Conservation (phyloP, 2,113 vertebrate species). For the Pica pica region DNA sequence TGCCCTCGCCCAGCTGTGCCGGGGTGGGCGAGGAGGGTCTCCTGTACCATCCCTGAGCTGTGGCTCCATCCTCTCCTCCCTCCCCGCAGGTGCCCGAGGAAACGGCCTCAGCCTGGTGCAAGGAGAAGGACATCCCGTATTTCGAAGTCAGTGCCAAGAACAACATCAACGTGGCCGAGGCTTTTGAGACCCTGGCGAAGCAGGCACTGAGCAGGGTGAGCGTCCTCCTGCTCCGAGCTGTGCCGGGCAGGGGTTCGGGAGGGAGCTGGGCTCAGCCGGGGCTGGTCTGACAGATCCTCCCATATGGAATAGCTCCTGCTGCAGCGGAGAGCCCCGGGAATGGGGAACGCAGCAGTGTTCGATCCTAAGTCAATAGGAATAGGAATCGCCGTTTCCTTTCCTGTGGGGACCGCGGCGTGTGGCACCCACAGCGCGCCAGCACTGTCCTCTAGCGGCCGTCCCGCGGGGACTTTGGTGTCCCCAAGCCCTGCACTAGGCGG, state of each 20-base stretch:
- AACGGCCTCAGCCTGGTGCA: slow-evolving; percentile 71
- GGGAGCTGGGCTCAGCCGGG: rapidly evolving
- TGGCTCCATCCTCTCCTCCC: background rate
- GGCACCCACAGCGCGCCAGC: background rate
- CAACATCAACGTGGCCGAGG: slow-evolving; percentile 74
- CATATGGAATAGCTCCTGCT: rapidly evolving
- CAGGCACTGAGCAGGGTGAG: slow-evolving; percentile 74
- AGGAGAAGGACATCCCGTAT: slow-evolving; percentile 75
- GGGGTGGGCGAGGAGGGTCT: background rate
- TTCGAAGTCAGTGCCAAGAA: slow-evolving; percentile 83
- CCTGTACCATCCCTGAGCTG: background rate
- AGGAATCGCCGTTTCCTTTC: rapidly evolving
- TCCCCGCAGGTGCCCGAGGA: slow-evolving; percentile 65
- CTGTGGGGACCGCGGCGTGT: background rate
- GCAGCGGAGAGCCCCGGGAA: background rate
- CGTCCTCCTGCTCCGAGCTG: background rate
- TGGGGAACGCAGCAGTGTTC: rapidly evolving
- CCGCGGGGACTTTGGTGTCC: background rate
- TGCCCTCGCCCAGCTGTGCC: background rate
- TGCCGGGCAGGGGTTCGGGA: rapidly evolving
- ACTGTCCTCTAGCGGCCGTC: slow-evolving; percentile 47
- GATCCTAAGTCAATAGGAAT: rapidly evolving
- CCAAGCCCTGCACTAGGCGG: rapidly evolving
- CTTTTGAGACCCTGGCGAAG: slow-evolving; percentile 74
- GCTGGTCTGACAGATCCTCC: background rate